Percentiles rank a stretch among this genome's conserved stretches.
Evolutionary conservation across 2,888 invertebrate species (phyloP).

Genomic region (Nomada ruficornis): DNA sequence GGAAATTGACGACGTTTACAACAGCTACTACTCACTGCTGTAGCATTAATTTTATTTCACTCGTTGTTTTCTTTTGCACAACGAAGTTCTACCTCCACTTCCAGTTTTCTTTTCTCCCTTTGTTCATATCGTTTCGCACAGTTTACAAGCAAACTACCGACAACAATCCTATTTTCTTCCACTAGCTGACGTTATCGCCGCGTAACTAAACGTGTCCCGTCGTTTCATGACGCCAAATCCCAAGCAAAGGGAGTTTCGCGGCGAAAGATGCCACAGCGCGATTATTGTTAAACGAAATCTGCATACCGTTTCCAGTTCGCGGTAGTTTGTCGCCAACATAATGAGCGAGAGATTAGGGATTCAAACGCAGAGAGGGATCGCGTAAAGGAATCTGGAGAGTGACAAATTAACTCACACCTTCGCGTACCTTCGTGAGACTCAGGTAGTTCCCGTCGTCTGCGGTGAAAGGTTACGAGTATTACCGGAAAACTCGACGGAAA

Average conservation of each 20-base stretch:
- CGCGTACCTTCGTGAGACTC: slow-evolving; percentile 52
- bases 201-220: not conserved
- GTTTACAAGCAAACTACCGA: not conserved
- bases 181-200: not conserved
- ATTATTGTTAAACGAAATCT: slow-evolving; percentile 20
- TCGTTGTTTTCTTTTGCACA: no score
- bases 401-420: slow-evolving; percentile 63
- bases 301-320: slow-evolving; percentile 4
- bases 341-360: slow-evolving; percentile 49
- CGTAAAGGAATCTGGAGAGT: slow-evolving; percentile 43
- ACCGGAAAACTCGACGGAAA: slow-evolving; percentile 56
- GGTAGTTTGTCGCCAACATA: slow-evolving; percentile 50
- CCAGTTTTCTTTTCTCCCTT: not conserved
- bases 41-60: no score
- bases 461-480: slow-evolving; percentile 38
- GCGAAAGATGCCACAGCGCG: not conserved
- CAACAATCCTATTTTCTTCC: not conserved
- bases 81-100: no score
- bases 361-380: slow-evolving; percentile 43
- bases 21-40: no score
- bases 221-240: slow-evolving; percentile 5
- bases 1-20: no score
- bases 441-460: slow-evolving; percentile 27
- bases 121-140: not conserved
- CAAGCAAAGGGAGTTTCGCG: not conserved